A percentile compares a stretch with the other conserved stretches of the same genome.
Conservation (phyloP, 1,140 invertebrate genomes). For the Coenobita brevimanus region DNA sequence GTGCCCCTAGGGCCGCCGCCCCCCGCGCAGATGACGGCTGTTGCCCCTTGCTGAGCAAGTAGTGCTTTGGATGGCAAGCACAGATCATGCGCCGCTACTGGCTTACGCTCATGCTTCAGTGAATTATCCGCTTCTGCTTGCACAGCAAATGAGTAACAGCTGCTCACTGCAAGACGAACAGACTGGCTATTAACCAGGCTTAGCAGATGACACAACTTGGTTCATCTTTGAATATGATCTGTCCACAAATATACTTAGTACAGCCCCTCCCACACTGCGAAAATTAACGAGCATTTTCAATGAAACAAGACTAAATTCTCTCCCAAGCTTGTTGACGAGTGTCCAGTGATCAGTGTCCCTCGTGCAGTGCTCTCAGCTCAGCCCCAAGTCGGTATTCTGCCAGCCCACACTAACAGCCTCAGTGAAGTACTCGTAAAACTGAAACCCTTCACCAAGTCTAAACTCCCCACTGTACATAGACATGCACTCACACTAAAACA, state of each 20-base stretch:
- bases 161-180: background rate
- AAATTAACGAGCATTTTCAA: background rate
- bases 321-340: no score
- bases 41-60: conserved; percentile 17
- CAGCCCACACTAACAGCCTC: no score
- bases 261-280: background rate
- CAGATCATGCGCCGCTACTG: conserved; percentile 22
- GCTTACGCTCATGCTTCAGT: conserved; percentile 25
- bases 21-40: background rate
- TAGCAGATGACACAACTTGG: conserved; percentile 24
- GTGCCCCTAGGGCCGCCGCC: no score
- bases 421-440: no score
- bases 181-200: background rate
- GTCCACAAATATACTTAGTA: background rate
- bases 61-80: conserved; percentile 23
- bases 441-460: no score
- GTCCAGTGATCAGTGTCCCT: no score
- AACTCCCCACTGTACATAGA: no score
- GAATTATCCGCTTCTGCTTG: conserved; percentile 10
- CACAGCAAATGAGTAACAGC: conserved; percentile 13
- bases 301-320: background rate
- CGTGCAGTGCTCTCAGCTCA: no score
- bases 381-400: no score
- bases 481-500: no score
- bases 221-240: conserved; percentile 1